These are phyloP conservation scores for Drosophila demipolita DNA, from an alignment of 2,888 invertebrate species.

Conservation along the genomic window DNA sequence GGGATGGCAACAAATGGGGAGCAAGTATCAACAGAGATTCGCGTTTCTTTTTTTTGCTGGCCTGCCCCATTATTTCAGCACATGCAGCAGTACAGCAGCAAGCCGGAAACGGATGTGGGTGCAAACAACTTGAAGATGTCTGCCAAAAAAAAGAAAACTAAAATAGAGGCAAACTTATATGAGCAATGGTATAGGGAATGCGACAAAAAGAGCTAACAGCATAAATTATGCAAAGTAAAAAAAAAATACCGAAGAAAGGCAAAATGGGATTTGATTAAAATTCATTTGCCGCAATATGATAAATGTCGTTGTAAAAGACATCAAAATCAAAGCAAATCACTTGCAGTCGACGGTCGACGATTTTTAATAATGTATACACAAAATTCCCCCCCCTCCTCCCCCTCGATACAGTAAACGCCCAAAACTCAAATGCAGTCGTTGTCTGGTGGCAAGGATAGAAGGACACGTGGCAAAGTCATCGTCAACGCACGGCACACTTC, in stretches of 20 bases:
- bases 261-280: constrained; percentile 64
- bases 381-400: constrained; percentile 13
- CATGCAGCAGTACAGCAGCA: constrained; percentile 13
- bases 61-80: constrained; percentile 33
- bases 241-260: constrained; percentile 4
- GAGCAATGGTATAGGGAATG: constrained; percentile 34
- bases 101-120: constrained; percentile 74
- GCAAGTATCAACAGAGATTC: constrained; percentile 11
- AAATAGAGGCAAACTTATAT: constrained; percentile 13
- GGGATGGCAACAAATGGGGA: constrained; percentile 26
- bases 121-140: constrained; percentile 61
- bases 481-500: constrained; percentile 81
- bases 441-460: constrained; percentile 7
- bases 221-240: constrained; percentile 60
- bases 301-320: constrained; percentile 43
- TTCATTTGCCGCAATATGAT: constrained; percentile 72
- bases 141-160: constrained; percentile 47
- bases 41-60: constrained; percentile 1
- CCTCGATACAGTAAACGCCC: constrained; percentile 49
- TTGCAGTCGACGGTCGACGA: constrained; percentile 51
- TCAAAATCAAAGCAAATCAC: constrained; percentile 74
- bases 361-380: constrained; percentile 63
- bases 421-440: constrained; percentile 67
- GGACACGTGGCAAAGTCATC: constrained; percentile 71
- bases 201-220: constrained; percentile 59